These are phyloP conservation scores for Crocidura indochinensis DNA, from an alignment of 2,797 vertebrate genomes.

Conservation along the genomic window DNA sequence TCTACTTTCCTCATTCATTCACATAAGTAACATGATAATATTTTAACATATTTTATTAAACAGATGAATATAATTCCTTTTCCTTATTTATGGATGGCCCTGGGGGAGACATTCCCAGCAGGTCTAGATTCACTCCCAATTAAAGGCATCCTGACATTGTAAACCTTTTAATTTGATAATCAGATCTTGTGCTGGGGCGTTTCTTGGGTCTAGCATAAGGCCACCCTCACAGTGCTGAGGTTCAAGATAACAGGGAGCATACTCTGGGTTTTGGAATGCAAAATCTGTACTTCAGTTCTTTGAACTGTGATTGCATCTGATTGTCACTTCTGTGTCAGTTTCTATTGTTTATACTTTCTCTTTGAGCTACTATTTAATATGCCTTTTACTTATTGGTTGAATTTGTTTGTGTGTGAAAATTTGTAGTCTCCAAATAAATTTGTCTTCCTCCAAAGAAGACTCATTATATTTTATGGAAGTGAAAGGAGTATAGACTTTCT, in stretches of 20 bases:
- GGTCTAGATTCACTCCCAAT: too few relatives aligned
- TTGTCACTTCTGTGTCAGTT: slow-evolving; percentile 13
- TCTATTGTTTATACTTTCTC: slow-evolving; percentile 31
- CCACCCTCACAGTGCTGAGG: too few relatives aligned
- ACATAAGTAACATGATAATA: background rate
- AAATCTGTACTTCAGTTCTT: too few relatives aligned
- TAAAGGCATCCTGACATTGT: too few relatives aligned
- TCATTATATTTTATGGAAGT: background rate
- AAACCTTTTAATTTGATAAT: too few relatives aligned
- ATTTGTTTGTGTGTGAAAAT: background rate
- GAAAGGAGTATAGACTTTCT: background rate
- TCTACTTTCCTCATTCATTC: too few relatives aligned
- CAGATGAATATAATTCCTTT: background rate
- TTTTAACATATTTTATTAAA: slow-evolving; percentile 4
- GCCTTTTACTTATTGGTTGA: background rate
- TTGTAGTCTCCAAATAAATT: background rate
- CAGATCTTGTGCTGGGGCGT: too few relatives aligned
- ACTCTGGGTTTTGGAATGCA: too few relatives aligned
- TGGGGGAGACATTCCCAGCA: too few relatives aligned
- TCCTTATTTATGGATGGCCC: too few relatives aligned
- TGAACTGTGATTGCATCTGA: background rate
- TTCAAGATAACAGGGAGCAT: too few relatives aligned
- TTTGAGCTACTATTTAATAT: background rate
- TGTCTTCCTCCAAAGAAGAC: background rate
- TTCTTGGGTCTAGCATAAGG: too few relatives aligned